These are phyloP conservation scores for Drosophila jambulina DNA, from an alignment of 1,140 invertebrate genomes.

Conservation along the genomic window DNA sequence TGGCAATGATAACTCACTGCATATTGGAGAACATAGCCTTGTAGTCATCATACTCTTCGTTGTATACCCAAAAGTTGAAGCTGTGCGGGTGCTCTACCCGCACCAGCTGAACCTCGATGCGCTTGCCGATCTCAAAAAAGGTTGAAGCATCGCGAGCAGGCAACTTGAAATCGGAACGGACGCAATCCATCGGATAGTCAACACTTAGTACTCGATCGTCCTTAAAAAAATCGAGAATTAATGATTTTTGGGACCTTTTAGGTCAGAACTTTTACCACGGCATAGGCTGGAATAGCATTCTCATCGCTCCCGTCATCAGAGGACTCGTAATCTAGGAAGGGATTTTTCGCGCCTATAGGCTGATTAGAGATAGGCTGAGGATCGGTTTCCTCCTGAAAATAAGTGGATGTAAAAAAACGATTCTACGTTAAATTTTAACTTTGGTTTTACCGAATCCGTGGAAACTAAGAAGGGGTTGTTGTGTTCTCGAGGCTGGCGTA, in stretches of 20 bases:
- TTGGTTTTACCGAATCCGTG: constrained; percentile 16
- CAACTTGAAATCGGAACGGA: constrained; percentile 48
- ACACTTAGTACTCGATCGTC: constrained; percentile 51
- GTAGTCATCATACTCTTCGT: constrained; percentile 54
- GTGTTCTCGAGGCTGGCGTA: background rate
- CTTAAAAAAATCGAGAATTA: background rate
- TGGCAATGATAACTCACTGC: constrained; percentile 48
- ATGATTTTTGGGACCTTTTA: background rate
- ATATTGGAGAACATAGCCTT: constrained; percentile 47
- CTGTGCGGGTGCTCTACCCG: constrained; percentile 64
- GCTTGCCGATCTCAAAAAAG: constrained; percentile 9
- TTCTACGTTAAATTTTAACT: too few relatives aligned
- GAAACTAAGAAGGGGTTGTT: background rate
- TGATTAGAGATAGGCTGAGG: too few relatives aligned
- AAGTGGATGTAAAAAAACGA: too few relatives aligned
- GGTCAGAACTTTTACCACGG: constrained; percentile 25
- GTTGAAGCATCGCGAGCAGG: constrained; percentile 11
- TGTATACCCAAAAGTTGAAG: constrained; percentile 69
- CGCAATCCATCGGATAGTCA: constrained; percentile 59
- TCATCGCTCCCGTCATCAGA: constrained; percentile 38
- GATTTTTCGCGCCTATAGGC: background rate
- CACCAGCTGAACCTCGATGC: constrained; percentile 43
- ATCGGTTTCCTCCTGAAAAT: background rate
- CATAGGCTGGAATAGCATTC: constrained; percentile 58
- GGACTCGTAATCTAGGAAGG: constrained; percentile 3